A percentile compares a stretch with the other conserved stretches of the same genome.
Conservation (phyloP, 2,888 invertebrate genomes). For the Ceriagrion tenellum region DNA sequence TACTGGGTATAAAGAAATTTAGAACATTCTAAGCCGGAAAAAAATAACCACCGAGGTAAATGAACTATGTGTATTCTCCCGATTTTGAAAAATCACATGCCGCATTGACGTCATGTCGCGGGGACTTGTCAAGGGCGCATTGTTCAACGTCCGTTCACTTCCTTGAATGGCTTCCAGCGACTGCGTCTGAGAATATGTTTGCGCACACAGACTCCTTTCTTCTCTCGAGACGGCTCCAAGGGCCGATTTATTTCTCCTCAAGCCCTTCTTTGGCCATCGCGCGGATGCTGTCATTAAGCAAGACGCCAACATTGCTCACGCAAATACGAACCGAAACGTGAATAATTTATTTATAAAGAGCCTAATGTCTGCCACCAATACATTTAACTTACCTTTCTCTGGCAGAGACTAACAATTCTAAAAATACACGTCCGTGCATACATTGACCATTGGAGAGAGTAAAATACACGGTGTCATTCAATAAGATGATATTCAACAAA, state of each 20-base stretch:
- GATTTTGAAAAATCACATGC: neutral
- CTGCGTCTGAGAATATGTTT: neutral
- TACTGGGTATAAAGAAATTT: too few species aligned
- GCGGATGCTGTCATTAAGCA: neutral
- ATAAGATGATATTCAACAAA: neutral
- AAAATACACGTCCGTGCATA: neutral
- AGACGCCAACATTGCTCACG: neutral
- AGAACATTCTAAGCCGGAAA: neutral
- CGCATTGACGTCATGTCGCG: neutral
- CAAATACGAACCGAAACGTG: neutral
- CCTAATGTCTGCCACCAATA: neutral
- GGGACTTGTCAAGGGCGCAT: neutral
- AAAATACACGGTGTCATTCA: too few species aligned
- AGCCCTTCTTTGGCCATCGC: neutral
- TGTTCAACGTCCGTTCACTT: neutral
- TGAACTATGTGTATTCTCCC: neutral
- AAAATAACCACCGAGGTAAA: neutral
- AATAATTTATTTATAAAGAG: neutral
- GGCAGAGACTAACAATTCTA: neutral
- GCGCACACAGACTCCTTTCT: neutral
- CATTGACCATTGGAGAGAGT: neutral
- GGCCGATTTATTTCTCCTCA: neutral
- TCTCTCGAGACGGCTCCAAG: neutral
- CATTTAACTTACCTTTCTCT: neutral
- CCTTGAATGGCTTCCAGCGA: constrained; percentile 26